Percentiles rank a stretch among this genome's conserved stretches.
phyloP scores from a whole-genome alignment of 2,797 vertebrate species.

The Enteromius treurensis region DNA sequence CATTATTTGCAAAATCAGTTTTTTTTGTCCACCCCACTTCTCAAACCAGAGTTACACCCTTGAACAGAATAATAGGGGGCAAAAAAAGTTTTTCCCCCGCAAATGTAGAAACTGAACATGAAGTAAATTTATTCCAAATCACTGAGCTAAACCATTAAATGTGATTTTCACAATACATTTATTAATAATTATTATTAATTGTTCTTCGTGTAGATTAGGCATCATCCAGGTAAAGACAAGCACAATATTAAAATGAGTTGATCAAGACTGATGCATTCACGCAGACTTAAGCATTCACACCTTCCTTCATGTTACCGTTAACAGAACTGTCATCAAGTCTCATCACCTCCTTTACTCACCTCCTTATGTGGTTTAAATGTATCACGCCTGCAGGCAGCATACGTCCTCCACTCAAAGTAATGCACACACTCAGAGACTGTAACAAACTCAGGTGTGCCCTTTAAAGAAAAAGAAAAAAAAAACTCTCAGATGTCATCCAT shows the following conservation, averaged over 20 bases:
- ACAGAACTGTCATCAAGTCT: neutral
- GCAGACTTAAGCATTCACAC: neutral
- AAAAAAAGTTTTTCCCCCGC: neutral
- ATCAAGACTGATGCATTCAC: neutral
- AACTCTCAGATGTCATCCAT: neutral
- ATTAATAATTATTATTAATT: neutral
- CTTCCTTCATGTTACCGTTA: neutral
- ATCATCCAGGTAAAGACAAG: neutral
- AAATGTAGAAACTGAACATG: neutral
- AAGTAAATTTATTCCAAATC: neutral
- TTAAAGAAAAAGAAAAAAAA: slow-evolving; percentile 12
- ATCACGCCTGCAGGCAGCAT: slow-evolving; percentile 85
- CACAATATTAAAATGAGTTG: neutral
- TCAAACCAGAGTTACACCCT: too few relatives aligned
- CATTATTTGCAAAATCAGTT: too few relatives aligned
- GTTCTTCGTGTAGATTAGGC: neutral
- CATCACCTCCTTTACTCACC: slow-evolving; percentile 75
- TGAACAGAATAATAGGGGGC: neutral
- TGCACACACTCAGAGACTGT: slow-evolving; percentile 87
- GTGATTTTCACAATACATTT: neutral
- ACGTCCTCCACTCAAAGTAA: slow-evolving; percentile 96
- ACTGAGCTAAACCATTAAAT: neutral
- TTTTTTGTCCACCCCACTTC: too few relatives aligned
- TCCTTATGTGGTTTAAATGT: slow-evolving; percentile 91
- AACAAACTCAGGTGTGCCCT: slow-evolving; percentile 95